phyloP scores from a whole-genome alignment of 23 tunicate species.

The Styela plicata region DNA sequence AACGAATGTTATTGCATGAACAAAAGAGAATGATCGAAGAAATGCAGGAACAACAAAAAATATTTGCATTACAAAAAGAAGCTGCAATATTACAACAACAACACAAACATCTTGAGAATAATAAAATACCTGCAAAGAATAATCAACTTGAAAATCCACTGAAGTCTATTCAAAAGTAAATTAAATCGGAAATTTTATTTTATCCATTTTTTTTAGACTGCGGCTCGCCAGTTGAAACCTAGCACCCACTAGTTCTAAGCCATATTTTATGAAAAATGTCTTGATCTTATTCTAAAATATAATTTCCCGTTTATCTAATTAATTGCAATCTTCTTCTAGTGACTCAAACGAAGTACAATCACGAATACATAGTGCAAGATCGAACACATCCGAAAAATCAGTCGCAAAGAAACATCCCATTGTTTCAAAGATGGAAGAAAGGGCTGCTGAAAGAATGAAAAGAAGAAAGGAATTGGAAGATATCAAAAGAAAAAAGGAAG shows the following conservation, averaged over 20 bases:
- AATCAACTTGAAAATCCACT: too few relatives aligned
- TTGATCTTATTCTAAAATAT: too few relatives aligned
- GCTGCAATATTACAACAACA: background rate
- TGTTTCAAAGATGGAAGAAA: constrained; percentile 53
- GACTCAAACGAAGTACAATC: background rate
- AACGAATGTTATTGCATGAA: constrained; percentile 15
- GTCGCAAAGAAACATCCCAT: constrained; percentile 27
- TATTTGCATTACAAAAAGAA: constrained; percentile 23
- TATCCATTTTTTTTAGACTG: too few relatives aligned
- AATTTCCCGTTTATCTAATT: too few relatives aligned
- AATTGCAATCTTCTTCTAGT: background rate
- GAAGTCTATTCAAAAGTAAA: too few relatives aligned
- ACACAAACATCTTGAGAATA: background rate
- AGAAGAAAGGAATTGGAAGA: constrained; percentile 49
- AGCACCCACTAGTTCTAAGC: too few relatives aligned
- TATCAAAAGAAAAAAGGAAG: constrained; percentile 45
- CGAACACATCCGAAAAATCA: background rate
- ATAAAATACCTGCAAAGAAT: background rate
- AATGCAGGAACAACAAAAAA: constrained; percentile 19
- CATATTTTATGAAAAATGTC: too few relatives aligned
- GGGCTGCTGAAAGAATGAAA: constrained; percentile 49
- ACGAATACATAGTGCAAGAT: background rate
- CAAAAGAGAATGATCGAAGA: constrained; percentile 28
- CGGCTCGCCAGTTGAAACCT: too few relatives aligned
- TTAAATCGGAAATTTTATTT: too few relatives aligned